Evolutionary conservation across 2,797 vertebrate genomes (phyloP).

Genomic region (Moxostoma hubbsi): DNA sequence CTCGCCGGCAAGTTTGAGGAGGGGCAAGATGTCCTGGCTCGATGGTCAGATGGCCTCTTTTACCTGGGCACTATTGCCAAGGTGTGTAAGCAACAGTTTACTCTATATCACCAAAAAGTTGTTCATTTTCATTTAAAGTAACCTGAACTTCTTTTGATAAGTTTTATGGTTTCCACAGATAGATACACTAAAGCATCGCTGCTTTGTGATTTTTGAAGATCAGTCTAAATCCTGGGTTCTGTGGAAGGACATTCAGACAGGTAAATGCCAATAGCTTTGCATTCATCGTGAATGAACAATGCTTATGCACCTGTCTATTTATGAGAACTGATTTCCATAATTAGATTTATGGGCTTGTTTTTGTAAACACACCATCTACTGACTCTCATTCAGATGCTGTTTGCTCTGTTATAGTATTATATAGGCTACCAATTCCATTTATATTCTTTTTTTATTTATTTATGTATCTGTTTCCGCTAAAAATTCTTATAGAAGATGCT

Average conservation of each 20-base stretch:
- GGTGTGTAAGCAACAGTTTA: conserved; percentile 71
- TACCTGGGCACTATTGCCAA: conserved; percentile 98
- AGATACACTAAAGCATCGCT: conserved; percentile 92
- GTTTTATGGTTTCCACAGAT: conserved; percentile 79
- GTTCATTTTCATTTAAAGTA: background rate
- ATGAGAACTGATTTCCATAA: background rate
- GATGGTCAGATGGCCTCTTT: conserved; percentile 99
- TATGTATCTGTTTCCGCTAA: background rate
- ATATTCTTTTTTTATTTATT: background rate
- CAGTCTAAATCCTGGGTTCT: conserved; percentile 98
- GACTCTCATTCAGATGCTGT: background rate
- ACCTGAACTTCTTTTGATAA: background rate
- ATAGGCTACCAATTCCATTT: background rate
- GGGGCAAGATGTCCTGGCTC: conserved; percentile 97
- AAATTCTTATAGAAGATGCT: conserved; percentile 41
- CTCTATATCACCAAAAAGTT: background rate
- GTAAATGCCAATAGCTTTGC: conserved; percentile 68
- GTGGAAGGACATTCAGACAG: conserved; percentile 99
- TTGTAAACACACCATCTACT: background rate
- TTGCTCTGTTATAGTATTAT: conserved; percentile 1
- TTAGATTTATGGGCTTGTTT: background rate
- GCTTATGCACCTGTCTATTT: background rate
- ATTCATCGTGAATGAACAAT: background rate
- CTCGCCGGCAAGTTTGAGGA: conserved; percentile 92
- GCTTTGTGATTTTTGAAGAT: conserved; percentile 98